Percentiles rank a stretch among this genome's conserved stretches.
phyloP scores from a whole-genome alignment of 2,888 invertebrate genomes.

The Cantharis flavilabris region DNA sequence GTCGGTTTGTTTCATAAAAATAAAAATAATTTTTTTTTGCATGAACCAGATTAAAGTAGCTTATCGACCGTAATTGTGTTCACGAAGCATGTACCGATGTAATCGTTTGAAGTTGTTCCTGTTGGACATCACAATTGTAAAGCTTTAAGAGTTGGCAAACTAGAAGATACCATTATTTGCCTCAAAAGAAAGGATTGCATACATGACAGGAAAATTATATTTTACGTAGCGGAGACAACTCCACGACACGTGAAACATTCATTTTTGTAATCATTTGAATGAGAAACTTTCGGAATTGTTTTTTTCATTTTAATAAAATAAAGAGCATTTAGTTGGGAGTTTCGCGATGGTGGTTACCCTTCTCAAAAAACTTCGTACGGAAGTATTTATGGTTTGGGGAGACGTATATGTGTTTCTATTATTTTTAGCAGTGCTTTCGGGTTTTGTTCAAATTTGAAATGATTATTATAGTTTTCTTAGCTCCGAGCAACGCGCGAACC shows the following conservation, averaged over 20 bases:
- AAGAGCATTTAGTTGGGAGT: neutral
- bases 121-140: slow-evolving; percentile 4
- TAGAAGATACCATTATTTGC: neutral
- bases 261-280: neutral
- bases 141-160: neutral
- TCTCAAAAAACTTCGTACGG: neutral
- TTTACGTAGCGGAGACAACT: neutral
- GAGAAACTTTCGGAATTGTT: neutral
- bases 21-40: neutral
- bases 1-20: neutral
- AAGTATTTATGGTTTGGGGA: neutral
- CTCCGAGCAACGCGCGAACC: neutral
- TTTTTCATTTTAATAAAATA: neutral
- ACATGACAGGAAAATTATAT: neutral
- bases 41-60: slow-evolving; percentile 9
- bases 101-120: slow-evolving; percentile 20
- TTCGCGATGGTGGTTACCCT: neutral
- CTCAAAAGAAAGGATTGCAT: neutral
- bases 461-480: neutral
- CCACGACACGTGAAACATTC: neutral
- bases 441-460: too few relatives aligned
- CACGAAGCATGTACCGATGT: slow-evolving; percentile 17
- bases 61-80: slow-evolving; percentile 18
- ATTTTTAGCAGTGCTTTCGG: neutral
- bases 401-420: neutral